Base-by-base conservation (phyloP, 2,888 invertebrate species). In the Lasius fuliginosus region DNA sequence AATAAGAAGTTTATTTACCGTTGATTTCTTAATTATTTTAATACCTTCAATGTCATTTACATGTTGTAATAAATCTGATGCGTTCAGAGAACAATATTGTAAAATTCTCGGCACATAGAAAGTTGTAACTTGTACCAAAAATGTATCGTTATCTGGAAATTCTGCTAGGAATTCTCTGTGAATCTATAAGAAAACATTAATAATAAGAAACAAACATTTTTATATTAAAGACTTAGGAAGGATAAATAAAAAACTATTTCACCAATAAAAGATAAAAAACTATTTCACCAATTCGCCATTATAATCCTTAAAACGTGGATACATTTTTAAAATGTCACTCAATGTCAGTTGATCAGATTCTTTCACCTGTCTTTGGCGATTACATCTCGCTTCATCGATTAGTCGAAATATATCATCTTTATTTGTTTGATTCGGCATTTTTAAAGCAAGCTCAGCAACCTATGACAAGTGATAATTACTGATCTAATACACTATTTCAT, bases 281-380 rank as follows among this genome's bases (percentile, higher is more conserved):
- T 40, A 30, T 27, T 9, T 62, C n/a, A 77, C 33, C 33, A 67
- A 30, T 68, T 79, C 68, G 8, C 79, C 60, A 23, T 67, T 36
- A n/a, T 42, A 79, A 79, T 79, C 79, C 30, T 49, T 68, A 15
- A 79, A 67, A 40, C 36, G 23, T 49, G 67, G 62, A 60, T 42
- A 77, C 23, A 42, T 77, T 40, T 67, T 8, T 5, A 77, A 56
- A 33, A 77, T 77, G 18, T 53, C n/a, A 77, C 67, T 27, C 18
- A 77, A 1, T 49, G 77, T 77, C 6, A 60, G 3, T 62, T 62
- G 15, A 30, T 30, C 30, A 42, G 58, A 58, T 3, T 42, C 27
- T 62, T 33, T 62, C 18, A 62, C 33, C 12, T 60, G 60, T 27
- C 12, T 60, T 60, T 62, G 62, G 0, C 62, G 62, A 33, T 62